Evolutionary conservation across 1,140 invertebrate genomes (phyloP), one percentile per base, ranked within the genome.

Genomic region (Coenobita brevimanus): DNA sequence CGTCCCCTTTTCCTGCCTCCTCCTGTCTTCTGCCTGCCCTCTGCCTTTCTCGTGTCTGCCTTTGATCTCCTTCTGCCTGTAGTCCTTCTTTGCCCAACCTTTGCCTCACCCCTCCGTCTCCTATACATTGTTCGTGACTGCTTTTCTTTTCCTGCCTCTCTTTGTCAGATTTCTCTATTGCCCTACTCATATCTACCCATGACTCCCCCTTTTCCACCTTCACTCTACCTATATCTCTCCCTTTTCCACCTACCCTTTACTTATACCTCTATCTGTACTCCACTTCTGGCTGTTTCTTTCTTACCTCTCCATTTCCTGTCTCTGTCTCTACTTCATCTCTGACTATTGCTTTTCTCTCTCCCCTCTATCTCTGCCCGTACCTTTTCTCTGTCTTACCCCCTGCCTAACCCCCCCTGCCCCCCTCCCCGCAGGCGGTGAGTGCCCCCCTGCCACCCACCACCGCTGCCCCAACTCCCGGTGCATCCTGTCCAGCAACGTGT

Each of bases 391-490:
- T n/a, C n/a, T n/a, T n/a, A n/a, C 38, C 17, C 27, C 17, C 38
- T 27, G 36, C 30, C 8, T 21, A 17, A n/a, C 21, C 41, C 15
- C 13, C 21, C 36, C 41, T 50, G 43, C 4, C 33, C 30, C 21
- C 6, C 43, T 76, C 2, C 15, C 57, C 21, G 0, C 71, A 85
- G 82, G 82, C 27, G 82, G 82, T 3, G 46, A 60, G 33, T 85
- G 82, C 64, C 36, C 76, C 33, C 24, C 36, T n/a, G 50, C 24
- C 21, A 38, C 43, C 3, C 71, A 76, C n/a, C 64, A 30, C 54
- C 15, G 36, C 10, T 85, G 82, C 36, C 82, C 82, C 2, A 85
- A 46, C 82, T 57, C 30, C 36, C 46, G 82, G 3, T 85, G 82
- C 24, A 64, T 85, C 1, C n/a, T 30, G 0, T 10, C n/a, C 6